Percentiles rank a stretch among this genome's conserved stretches.
Evolutionary conservation across 2,113 vertebrate species (phyloP).

Genomic region (Microtus montanus): DNA sequence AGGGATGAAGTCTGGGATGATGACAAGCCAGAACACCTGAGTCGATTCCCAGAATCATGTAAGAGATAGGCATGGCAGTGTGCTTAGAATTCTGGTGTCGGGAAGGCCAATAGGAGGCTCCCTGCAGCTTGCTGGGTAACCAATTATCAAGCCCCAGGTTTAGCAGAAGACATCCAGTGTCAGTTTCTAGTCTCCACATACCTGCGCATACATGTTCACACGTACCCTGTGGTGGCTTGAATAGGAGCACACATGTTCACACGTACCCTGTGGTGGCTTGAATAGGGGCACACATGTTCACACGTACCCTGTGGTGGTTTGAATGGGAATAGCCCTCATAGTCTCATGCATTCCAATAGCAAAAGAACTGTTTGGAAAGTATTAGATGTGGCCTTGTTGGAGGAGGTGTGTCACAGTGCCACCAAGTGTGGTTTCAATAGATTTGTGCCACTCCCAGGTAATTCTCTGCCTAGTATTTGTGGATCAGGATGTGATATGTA

Average conservation of each 20-base stretch:
- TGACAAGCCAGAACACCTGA: neutral
- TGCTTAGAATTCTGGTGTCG: neutral
- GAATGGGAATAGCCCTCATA: neutral
- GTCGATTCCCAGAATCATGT: neutral
- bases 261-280: neutral
- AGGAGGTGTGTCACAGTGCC: neutral
- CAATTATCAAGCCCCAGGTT: neutral
- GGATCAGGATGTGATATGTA: neutral
- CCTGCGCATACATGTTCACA: too few relatives aligned
- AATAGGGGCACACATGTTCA: neutral
- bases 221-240: neutral
- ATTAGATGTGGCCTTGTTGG: neutral
- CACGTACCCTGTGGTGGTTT: neutral
- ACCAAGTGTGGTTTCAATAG: neutral
- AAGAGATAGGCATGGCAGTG: neutral
- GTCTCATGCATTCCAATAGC: neutral
- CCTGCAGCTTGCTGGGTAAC: neutral
- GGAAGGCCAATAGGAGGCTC: neutral
- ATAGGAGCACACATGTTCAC: neutral
- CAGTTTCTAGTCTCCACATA: neutral
- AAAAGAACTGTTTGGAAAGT: neutral
- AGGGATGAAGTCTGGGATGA: neutral
- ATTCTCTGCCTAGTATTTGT: neutral
- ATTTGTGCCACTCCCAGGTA: neutral
- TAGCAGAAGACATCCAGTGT: neutral